Evolutionary conservation across 2,113 vertebrate genomes (phyloP), one percentile per base, ranked within the genome.

Genomic region (Bubo blakistoni): DNA sequence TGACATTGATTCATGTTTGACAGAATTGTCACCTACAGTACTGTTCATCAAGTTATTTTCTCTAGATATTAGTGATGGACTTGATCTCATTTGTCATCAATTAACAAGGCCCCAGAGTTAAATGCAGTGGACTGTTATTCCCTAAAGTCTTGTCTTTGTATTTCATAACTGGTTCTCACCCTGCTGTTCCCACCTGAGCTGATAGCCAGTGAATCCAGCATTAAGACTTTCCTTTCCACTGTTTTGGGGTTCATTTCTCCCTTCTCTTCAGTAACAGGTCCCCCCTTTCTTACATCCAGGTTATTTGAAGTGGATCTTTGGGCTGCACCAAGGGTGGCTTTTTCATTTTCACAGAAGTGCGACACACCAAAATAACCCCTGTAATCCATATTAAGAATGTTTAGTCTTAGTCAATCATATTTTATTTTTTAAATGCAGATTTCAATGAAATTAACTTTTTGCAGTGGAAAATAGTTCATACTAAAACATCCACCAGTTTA

Each of bases 31-130:
- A 76, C 82, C 72, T 69, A 83, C 51, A 30, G 57, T 5, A 32
- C 20, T 80, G 80, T 78, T 88, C 94, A 82, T 92, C 81, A 62
- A 47, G 61, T 72, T 92, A 36, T 86, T 92, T 92, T 86, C 52
- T 73, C n/a, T 46, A 63, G 42, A 27, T 86, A 49, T 74, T 88
- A 73, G 81, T 78, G 61, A 66, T 9, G 70, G 80, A 25, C 49
- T 84, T 71, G 51, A 67, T 44, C 18, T 93, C 57, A 10, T 51
- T 61, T 87, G 21, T 66, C 40, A 11, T 21, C 47, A 83, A 34
- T 92, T 82, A 88, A n/a, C 27, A 74, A 71, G 57, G 12, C 44
- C 57, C 25, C 52, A 16, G 32, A 82, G 20, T 38, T 81, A 92
- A 67, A 42, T 29, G 10, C 20, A 67, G 58, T 42, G 47, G 26